These are phyloP conservation scores for Garrulus glandarius DNA, from an alignment of 2,797 vertebrate species.

Conservation along the genomic window DNA sequence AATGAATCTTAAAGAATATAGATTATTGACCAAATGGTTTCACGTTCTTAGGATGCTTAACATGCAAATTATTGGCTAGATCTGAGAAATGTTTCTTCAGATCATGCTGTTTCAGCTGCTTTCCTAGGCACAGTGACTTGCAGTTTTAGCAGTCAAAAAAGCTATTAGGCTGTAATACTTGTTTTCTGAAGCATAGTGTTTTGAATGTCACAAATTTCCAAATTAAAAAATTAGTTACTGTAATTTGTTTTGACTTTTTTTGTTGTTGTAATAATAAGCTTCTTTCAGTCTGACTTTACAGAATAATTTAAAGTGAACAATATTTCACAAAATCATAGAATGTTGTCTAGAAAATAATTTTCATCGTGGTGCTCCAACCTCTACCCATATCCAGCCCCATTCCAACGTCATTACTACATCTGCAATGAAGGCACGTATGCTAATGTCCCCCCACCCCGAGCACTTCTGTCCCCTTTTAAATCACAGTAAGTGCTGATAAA, in stretches of 20 bases:
- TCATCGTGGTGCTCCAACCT: neutral
- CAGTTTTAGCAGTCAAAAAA: conserved; percentile 21
- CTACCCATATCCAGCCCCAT: neutral
- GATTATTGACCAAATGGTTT: conserved; percentile 14
- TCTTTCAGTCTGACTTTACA: neutral
- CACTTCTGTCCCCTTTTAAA: neutral
- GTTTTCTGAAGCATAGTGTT: neutral
- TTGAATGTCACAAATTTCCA: neutral
- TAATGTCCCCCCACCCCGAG: neutral
- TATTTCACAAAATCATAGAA: neutral
- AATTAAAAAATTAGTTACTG: neutral
- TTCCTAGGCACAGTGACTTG: neutral
- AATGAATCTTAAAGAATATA: conserved; percentile 21
- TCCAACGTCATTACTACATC: neutral
- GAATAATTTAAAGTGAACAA: neutral
- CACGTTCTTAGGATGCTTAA: neutral
- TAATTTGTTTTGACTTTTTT: neutral
- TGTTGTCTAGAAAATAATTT: neutral
- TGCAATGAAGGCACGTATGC: neutral
- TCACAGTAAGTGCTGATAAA: neutral
- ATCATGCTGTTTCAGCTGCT: neutral
- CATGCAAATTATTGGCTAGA: conserved; percentile 1
- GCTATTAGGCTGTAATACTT: neutral
- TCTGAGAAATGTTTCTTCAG: conserved; percentile 10
- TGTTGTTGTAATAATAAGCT: neutral